Percentiles rank a stretch among this genome's conserved stretches.
Evolutionary conservation across 1,140 invertebrate species (phyloP).

Genomic region (Drosophila subpulchrella): DNA sequence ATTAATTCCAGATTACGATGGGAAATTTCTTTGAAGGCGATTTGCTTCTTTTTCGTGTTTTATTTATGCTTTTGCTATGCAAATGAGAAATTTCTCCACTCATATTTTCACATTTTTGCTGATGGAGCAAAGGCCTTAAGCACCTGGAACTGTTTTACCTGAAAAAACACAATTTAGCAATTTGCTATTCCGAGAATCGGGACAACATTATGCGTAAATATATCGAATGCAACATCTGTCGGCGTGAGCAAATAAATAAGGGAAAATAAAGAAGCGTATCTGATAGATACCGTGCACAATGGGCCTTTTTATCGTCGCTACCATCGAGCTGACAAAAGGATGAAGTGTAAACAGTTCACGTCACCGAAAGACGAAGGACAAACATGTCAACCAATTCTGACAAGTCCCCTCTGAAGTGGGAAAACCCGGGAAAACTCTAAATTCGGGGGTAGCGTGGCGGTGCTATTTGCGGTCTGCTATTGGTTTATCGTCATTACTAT

Average conservation of each 20-base stretch:
- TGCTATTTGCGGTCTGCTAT: constrained; percentile 43
- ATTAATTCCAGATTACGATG: constrained; percentile 56
- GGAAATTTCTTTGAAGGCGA: constrained; percentile 34
- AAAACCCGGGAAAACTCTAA: constrained; percentile 4
- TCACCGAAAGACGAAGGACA: constrained; percentile 36
- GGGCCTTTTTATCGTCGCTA: constrained; percentile 58
- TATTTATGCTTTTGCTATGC: constrained; percentile 25
- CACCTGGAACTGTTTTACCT: constrained; percentile 36
- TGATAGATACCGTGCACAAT: constrained; percentile 53
- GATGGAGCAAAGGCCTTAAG: constrained; percentile 12
- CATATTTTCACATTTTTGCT: constrained; percentile 6
- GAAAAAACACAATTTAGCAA: constrained; percentile 31
- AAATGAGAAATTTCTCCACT: constrained; percentile 29
- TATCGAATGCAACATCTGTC: constrained; percentile 70
- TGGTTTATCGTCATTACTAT: constrained; percentile 49
- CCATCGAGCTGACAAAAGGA: constrained; percentile 71
- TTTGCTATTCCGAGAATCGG: constrained; percentile 40
- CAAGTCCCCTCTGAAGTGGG: constrained; percentile 67
- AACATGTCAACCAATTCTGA: constrained; percentile 78
- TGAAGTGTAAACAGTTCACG: constrained; percentile 73
- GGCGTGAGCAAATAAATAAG: constrained; percentile 58
- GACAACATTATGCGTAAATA: constrained; percentile 48
- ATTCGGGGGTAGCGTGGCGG: constrained; percentile 10
- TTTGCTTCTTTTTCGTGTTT: constrained; percentile 11
- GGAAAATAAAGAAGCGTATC: constrained; percentile 46